Evolutionary conservation across 1,140 invertebrate species (phyloP).

Genomic region (Philotrypesis tridentata): DNA sequence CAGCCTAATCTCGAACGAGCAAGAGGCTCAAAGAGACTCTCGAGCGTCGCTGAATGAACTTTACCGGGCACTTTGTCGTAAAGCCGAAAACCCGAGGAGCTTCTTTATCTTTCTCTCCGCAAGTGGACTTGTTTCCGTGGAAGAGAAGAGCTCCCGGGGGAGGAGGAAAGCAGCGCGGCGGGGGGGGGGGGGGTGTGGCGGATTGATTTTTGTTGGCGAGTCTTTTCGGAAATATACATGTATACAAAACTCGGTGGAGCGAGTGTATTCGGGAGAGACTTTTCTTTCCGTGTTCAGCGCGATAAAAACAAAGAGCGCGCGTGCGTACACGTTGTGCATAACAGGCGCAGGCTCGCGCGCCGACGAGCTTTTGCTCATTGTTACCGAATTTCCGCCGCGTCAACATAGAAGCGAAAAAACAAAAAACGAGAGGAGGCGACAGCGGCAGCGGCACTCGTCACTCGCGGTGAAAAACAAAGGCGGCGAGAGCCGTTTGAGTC

Average conservation of each 20-base stretch:
- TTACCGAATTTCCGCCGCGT: background rate
- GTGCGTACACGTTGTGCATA: background rate
- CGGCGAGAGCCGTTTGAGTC: background rate
- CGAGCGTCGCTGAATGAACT: background rate
- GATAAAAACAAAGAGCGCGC: too few relatives aligned
- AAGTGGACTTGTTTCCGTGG: background rate
- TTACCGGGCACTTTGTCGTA: background rate
- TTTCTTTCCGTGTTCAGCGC: too few relatives aligned
- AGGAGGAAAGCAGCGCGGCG: too few relatives aligned
- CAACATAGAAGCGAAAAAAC: background rate
- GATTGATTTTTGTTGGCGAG: background rate
- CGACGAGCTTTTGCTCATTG: too few relatives aligned
- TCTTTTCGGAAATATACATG: background rate
- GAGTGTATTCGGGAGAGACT: too few relatives aligned
- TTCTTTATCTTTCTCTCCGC: too few relatives aligned
- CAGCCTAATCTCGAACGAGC: background rate
- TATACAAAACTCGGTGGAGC: too few relatives aligned
- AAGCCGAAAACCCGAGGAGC: background rate
- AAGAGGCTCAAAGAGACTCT: background rate
- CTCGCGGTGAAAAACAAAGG: constrained; percentile 1
- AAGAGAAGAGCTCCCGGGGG: background rate
- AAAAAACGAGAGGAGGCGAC: background rate
- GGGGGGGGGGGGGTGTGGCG: too few relatives aligned
- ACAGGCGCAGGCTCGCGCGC: too few relatives aligned
- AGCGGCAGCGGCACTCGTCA: background rate